Base-by-base conservation (phyloP, 2,888 invertebrate genomes). In the Philonicus albiceps region DNA sequence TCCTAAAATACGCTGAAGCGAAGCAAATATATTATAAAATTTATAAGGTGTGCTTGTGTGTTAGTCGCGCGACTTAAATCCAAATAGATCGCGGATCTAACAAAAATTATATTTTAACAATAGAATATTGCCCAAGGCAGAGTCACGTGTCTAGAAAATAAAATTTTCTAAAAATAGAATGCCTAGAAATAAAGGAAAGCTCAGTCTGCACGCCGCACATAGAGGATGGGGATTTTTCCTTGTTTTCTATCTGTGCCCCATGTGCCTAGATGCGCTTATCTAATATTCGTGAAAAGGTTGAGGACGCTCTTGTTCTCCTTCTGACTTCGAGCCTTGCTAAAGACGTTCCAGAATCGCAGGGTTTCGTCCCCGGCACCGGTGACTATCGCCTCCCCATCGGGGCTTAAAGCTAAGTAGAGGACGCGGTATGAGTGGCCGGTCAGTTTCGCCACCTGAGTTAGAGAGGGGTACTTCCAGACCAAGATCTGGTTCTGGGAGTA, bases 311-410 rank as follows among this genome's bases (percentile, higher is more conserved):
- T 97, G 89, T 97, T 97, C 92, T 98, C 98, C 92, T 97, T 97
- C 91, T 97, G 97, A 87, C 98, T 98, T 53, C 98, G 95, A 19
- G 98, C 98, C 93, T 99, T 99, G 90, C 98, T 98, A 93, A 99
- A 99, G 0, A 99, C 98, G 93, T 99, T 99, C 99, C 99, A 99
- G 92, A 99, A 99, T 7, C 99, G 94, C 5, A 99, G 93, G 0
- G 99, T 99, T 92, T 99, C 99, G 92, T 99, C 99, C 0, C 99
- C 99, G 0, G 99, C 99, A 34, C 99, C 99, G 0, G 99, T 99
- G 0, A 99, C 99, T 88, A 99, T 99, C 2, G 99, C 98, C 92
- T 99, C 99, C 43, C 99, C 99, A 92, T 99, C 99, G 0, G 99
- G 99, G 3, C 98, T 99, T 92, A 99, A 95, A 0, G 99, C 99